A percentile compares a stretch with the other conserved stretches of the same genome.
Evolutionary conservation across 2,113 vertebrate species (phyloP).

Genomic region (Carettochelys insculpta): DNA sequence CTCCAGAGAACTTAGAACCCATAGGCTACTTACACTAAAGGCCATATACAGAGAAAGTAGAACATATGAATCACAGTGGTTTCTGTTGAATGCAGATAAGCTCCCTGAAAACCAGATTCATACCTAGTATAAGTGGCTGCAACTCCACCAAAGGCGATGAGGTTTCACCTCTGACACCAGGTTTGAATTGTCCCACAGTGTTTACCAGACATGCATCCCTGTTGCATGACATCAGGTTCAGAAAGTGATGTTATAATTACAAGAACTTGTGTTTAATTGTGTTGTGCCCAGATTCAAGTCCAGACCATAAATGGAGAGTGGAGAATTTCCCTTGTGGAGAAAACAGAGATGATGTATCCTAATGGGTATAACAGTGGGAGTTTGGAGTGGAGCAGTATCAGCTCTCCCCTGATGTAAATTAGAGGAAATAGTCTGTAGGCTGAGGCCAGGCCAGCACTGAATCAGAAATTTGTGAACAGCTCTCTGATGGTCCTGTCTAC

Average conservation of each 20-base stretch:
- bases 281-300: background rate
- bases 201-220: background rate
- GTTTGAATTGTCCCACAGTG: background rate
- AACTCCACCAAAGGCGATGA: background rate
- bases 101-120: background rate
- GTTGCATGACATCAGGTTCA: background rate
- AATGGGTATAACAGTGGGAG: rapidly evolving
- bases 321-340: background rate
- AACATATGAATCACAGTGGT: background rate
- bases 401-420: background rate
- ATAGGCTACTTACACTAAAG: background rate
- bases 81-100: background rate
- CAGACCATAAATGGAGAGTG: background rate
- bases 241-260: background rate
- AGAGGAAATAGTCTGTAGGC: background rate
- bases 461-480: background rate
- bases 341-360: background rate
- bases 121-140: slow-evolving; percentile 2
- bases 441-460: background rate
- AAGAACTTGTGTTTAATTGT: rapidly evolving
- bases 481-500: background rate
- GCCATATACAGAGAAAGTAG: slow-evolving; percentile 55
- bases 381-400: background rate
- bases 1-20: background rate
- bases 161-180: background rate